phyloP scores from a whole-genome alignment of 1,140 invertebrate species.

The Tigriopus japonicus region DNA sequence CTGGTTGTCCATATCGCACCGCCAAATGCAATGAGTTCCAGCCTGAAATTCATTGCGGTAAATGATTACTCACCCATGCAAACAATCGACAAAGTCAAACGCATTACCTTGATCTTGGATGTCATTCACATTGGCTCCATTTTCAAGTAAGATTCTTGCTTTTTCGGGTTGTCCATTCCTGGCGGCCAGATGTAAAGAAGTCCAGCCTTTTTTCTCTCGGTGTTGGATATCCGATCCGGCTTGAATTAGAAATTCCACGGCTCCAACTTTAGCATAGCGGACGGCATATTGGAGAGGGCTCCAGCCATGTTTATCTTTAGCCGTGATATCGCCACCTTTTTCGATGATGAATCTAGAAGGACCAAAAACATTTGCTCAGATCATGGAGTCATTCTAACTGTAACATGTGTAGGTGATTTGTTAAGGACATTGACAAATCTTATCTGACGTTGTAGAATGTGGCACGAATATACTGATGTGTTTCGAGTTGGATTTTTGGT shows the following conservation, averaged over 20 bases:
- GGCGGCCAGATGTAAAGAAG: conserved; percentile 4
- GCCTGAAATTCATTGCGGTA: neutral
- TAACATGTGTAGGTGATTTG: no score
- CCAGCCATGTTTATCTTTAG: conserved; percentile 9
- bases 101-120: conserved; percentile 9
- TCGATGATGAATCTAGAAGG: neutral
- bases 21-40: conserved; percentile 12
- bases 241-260: conserved; percentile 1
- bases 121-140: neutral
- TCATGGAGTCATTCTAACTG: no score
- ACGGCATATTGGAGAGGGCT: conserved; percentile 11
- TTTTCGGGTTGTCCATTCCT: conserved; percentile 14
- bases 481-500: no score
- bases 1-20: conserved; percentile 12
- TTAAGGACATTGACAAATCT: no score
- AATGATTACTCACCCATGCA: neutral
- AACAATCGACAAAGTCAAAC: no score
- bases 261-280: neutral
- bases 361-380: neutral
- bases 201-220: conserved; percentile 12
- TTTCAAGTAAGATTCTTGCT: conserved; percentile 4
- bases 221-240: conserved; percentile 3
- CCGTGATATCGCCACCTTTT: conserved; percentile 11
- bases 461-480: no score
- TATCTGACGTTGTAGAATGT: no score